Evolutionary conservation across 2,888 invertebrate species (phyloP).

Genomic region (Sesamia inferens): DNA sequence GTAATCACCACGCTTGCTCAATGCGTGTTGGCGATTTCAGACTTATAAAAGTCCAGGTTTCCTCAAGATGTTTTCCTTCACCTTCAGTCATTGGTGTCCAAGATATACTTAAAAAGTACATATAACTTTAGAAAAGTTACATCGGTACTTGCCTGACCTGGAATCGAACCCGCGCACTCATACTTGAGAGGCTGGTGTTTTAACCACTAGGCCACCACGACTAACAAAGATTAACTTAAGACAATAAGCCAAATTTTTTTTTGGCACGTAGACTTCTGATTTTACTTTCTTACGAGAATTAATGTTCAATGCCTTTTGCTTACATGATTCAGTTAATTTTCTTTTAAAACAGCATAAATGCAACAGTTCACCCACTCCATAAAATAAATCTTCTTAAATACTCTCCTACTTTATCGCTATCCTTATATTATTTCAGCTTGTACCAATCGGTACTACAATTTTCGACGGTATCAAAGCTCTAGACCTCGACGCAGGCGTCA

Average conservation of each 20-base stretch:
- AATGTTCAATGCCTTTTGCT: no score
- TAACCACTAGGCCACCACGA: no score
- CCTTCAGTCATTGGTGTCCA: no score
- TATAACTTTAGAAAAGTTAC: no score
- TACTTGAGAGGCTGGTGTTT: no score
- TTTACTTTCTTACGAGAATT: neutral
- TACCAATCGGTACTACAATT: constrained; percentile 95
- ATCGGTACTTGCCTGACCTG: no score
- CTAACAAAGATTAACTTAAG: neutral
- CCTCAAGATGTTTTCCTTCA: no score
- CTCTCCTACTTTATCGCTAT: neutral
- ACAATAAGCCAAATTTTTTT: neutral
- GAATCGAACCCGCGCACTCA: no score
- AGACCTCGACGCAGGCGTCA: constrained; percentile 96
- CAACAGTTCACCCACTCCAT: neutral
- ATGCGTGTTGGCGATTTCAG: no score
- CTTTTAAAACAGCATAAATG: neutral
- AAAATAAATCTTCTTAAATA: neutral
- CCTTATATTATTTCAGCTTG: constrained; percentile 91
- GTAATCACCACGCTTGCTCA: no score
- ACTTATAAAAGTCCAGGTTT: no score
- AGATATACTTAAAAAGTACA: no score
- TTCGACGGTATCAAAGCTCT: constrained; percentile 94
- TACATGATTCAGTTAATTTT: neutral
- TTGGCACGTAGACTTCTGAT: neutral